phyloP scores from a whole-genome alignment of 2,888 invertebrate species.

The Chydorus sphaericus region DNA sequence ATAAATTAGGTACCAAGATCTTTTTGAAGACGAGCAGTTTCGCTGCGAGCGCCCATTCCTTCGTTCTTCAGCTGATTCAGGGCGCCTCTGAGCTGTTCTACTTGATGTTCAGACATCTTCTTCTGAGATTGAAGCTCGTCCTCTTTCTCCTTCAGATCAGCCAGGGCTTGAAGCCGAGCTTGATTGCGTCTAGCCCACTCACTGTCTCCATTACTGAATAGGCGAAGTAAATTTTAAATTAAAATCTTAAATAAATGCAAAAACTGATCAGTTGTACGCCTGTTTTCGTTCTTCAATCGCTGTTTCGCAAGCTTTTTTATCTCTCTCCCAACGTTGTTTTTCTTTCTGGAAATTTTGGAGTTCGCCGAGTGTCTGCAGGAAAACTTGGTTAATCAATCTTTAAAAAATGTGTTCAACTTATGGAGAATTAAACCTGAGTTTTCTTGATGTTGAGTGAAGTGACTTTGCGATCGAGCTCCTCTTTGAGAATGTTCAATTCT shows the following conservation, averaged over 20 bases:
- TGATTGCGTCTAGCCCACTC: background rate
- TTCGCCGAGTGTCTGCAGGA: background rate
- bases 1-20: background rate
- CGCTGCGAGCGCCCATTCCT: background rate
- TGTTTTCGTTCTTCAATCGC: constrained; percentile 3
- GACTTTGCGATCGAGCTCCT: no score
- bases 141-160: background rate
- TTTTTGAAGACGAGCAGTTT: background rate
- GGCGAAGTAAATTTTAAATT: background rate
- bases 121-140: background rate
- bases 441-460: no score
- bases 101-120: background rate
- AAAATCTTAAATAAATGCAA: background rate
- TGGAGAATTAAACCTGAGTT: no score
- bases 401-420: no score
- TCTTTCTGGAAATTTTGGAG: background rate
- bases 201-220: background rate
- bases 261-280: background rate
- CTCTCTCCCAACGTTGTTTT: background rate
- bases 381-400: no score
- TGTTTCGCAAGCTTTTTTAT: background rate
- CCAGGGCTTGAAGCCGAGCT: background rate
- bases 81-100: constrained; percentile 3
- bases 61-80: background rate
- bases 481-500: no score